phyloP scores from a whole-genome alignment of 2,797 vertebrate genomes.

The Hafferia zeledoni region DNA sequence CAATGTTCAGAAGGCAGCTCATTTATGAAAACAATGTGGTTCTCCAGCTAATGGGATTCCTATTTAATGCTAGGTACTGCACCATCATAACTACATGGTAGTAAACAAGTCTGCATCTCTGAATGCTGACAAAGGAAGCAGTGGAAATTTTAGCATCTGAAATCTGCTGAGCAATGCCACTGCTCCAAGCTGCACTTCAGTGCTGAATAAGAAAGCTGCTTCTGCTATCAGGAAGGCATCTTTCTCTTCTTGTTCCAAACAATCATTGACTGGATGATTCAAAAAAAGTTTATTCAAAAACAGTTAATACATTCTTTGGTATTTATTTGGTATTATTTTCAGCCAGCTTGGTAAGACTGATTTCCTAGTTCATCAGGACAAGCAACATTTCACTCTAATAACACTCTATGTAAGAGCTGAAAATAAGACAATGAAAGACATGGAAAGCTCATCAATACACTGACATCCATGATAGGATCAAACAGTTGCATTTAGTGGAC shows the following conservation, averaged over 20 bases:
- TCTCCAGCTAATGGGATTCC: background rate
- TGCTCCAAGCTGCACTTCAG: background rate
- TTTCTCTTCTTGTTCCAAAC: background rate
- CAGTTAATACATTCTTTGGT: background rate
- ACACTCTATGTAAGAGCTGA: background rate
- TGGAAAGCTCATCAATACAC: background rate
- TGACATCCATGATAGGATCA: background rate
- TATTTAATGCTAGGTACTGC: background rate
- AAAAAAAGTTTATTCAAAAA: background rate
- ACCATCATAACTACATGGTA: background rate
- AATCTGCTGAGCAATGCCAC: background rate
- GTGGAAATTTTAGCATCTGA: background rate
- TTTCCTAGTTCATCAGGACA: background rate
- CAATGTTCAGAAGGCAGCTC: background rate
- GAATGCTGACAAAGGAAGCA: background rate
- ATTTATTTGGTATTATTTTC: background rate
- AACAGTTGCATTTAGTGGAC: background rate
- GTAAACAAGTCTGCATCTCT: background rate
- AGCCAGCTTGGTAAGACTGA: background rate
- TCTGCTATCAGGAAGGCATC: background rate
- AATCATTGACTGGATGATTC: background rate
- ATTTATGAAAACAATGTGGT: background rate
- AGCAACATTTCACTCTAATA: background rate
- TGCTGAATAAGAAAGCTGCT: background rate
- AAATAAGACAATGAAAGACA: background rate